Base-by-base conservation (phyloP, 1,140 invertebrate genomes). In the Orius insidiosus region DNA sequence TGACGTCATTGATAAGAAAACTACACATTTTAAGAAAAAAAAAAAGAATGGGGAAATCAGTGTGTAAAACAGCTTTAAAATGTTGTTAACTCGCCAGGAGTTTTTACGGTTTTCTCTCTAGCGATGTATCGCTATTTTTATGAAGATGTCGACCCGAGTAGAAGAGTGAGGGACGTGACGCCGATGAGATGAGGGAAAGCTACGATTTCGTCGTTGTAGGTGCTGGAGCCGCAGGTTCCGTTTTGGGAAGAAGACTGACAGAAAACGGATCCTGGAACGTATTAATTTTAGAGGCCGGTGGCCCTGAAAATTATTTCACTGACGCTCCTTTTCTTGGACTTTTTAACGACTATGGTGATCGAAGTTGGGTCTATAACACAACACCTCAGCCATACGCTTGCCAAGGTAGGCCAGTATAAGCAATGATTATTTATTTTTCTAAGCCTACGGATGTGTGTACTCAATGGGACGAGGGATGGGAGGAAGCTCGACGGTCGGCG, bases 321-420 rank as follows among this genome's bases (percentile, higher is more conserved):
- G 45, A 50, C 6, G 36, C 47, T 3, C 49, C 49, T 4, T 19
- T 47, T n/a, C 16, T 47, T 30, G 46, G 9, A 18, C 30, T 35
- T 30, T 63, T 67, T 42, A 64, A 71, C 16, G 31, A 36, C 3
- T 14, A 5, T 15, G 83, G 77, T 0, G 65, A 66, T 31, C 75
- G 73, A 51, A 85, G 84, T 61, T 85, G 83, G 80, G 69, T 73
- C 7, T 85, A 84, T 51, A 70, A 65, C 52, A 78, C 80, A 7
- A 24, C 24, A 24, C 7, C 24, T 7, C 24, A 24, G 24, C 24
- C 24, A 4, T 24, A 24, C 24, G 24, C 24, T 24, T 1, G 75
- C 78, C 30, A 33, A 18, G 16, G 19, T 62, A 70, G 53, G 62
- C 24, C 70, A 69, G 45, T 74, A 75, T 53, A 69, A 69, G 41